Evolutionary conservation across 2,888 invertebrate species (phyloP), one percentile per base, ranked within the genome.

Genomic region (Nomada hirtipes): DNA sequence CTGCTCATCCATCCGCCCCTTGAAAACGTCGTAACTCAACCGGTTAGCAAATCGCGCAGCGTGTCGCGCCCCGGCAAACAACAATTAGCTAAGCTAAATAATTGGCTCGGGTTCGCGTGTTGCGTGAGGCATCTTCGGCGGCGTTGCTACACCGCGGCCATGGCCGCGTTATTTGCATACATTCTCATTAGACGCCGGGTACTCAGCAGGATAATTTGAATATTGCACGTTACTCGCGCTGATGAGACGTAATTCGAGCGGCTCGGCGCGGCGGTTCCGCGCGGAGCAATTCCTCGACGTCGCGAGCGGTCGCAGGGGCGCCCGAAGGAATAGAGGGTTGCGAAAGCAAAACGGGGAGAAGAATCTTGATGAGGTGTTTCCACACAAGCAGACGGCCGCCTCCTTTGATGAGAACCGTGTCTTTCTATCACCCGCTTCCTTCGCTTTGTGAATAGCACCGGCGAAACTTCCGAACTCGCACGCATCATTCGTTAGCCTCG

Each of bases 201-300:
- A 76, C 79, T 81, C 80, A 70, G 65, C 80, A 88, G 88, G 88
- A 91, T 92, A 92, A 92, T 92, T 92, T 92, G 91, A 92, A 92
- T 92, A 92, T 92, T 88, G 91, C 89, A 88, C 90, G 91, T 91
- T 91, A 91, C 90, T 90, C 86, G 85, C 68, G 79, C 89, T 88
- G 91, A 92, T 91, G 92, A 91, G 91, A 91, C 88, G 91, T 91
- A 92, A 92, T 92, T 92, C 89, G 89, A 90, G 89, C 86, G 77
- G 83, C 79, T 36, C 36, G 36, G 7, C 0, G 7, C 36, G 36
- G 36, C 29, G 65, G 73, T 44, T 76, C 73, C 71, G 68, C 76
- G 76, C 76, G 75, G 82, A 89, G 80, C 89, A 83, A 89, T 89
- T 80, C 88, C 65, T 50, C 20, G 20, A 15, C 44, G 73, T 70